These are phyloP conservation scores for Dipodomys merriami DNA, from an alignment of 2,113 vertebrate species.

Conservation along the genomic window DNA sequence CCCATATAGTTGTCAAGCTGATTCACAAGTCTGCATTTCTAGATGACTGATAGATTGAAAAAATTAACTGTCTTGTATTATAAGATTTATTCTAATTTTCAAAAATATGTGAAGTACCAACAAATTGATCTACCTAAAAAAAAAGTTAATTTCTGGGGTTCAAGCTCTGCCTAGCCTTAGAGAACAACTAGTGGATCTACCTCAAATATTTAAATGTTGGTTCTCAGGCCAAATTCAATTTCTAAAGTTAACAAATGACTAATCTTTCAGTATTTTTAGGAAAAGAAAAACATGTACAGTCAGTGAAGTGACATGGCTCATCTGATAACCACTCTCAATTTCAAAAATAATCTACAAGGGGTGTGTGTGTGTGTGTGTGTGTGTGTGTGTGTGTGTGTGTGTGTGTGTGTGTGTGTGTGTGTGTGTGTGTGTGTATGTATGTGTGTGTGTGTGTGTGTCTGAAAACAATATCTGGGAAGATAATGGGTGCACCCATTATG, in stretches of 20 bases:
- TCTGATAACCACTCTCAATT: neutral
- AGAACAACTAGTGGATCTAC: neutral
- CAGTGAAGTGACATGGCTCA: neutral
- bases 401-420: too few relatives aligned
- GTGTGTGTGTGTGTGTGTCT: too few relatives aligned
- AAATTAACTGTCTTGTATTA: neutral
- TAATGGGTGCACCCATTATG: neutral
- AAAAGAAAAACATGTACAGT: neutral
- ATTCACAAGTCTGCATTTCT: slow-evolving; percentile 33
- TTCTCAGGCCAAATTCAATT: neutral
- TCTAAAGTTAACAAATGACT: slow-evolving; percentile 5
- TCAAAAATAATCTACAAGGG: neutral
- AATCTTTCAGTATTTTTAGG: neutral
- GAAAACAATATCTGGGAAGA: neutral
- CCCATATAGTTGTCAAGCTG: neutral
- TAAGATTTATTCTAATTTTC: neutral
- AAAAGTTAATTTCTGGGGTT: neutral
- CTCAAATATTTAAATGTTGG: neutral
- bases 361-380: too few relatives aligned
- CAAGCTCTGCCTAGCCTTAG: neutral
- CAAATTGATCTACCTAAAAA: neutral
- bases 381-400: too few relatives aligned
- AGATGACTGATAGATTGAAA: neutral
- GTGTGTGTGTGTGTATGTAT: too few relatives aligned
- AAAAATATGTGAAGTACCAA: slow-evolving; percentile 13